Base-by-base conservation (phyloP, 2,888 invertebrate genomes). In the Ommatoiulus sabulosus region DNA sequence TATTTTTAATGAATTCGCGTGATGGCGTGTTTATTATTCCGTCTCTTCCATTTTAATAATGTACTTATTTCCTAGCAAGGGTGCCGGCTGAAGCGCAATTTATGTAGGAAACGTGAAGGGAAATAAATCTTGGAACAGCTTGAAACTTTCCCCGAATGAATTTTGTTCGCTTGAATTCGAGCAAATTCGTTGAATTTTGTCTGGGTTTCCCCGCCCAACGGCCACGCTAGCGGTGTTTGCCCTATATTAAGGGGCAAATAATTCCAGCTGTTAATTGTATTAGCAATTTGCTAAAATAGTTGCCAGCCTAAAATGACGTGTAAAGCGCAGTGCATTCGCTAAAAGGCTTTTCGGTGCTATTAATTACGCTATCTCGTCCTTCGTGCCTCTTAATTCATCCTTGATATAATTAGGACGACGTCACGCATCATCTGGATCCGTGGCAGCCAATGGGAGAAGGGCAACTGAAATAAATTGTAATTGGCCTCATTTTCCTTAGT, bases 291-390 rank as follows among this genome's bases (percentile, higher is more conserved):
- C 24, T 24, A 72, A 72, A 72, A 17, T 24, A 8, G 72, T 24
- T 24, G 24, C 24, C 24, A 8, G 72, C 35, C 35, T n/a, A 72
- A 10, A 20, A 7, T 63, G 63, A n/a, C 24, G 24, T 24, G 24
- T 10, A n/a, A 6, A 72, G 3, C 72, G 24, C 8, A 10, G 3
- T 24, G 72, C 72, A 72, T 72, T 72, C 24, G 72, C 72, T 24
- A 72, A 72, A 72, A 24, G 72, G 72, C 72, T 72, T 72, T 72
- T 72, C 72, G 72, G 72, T 72, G 72, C 24, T 72, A 72, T 72
- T 72, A 72, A 72, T 72, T 72, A 72, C 8, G 72, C 24, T 24
- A 72, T 72, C 12, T 24, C 24, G 72, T 24, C 8, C 24, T 72
- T 7, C 63, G 63, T 72, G 72, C 24, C 24, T 24, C 72, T 72